A percentile compares a stretch with the other conserved stretches of the same genome.
Conservation (phyloP, 2,113 vertebrate species). For the Saguinus midas region DNA sequence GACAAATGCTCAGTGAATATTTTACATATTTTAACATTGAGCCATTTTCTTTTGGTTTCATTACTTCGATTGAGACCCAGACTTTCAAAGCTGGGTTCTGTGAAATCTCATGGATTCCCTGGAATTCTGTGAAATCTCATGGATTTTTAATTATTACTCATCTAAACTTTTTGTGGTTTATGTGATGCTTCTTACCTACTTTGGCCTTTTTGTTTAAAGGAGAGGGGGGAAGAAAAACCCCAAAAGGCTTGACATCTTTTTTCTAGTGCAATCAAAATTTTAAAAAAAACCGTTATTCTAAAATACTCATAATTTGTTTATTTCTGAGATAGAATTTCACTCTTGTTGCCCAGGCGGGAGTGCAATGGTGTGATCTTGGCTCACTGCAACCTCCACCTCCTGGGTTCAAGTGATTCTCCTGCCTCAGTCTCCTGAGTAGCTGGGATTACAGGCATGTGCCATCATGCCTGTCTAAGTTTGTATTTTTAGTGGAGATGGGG, state of each 20-base stretch:
- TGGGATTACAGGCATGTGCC: not conserved
- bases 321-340: not conserved
- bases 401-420: not conserved
- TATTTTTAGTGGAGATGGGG: not conserved
- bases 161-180: not conserved
- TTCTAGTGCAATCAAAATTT: not conserved
- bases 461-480: not conserved
- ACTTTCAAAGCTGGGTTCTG: slow-evolving; percentile 34
- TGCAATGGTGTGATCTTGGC: not conserved
- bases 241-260: not conserved
- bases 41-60: not conserved
- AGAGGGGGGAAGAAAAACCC: not conserved
- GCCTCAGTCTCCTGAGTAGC: not conserved
- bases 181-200: not conserved
- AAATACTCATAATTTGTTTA: too few species aligned
- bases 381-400: not conserved
- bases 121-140: slow-evolving; percentile 17
- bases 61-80: slow-evolving; percentile 9
- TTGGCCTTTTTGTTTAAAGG: not conserved
- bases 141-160: not conserved
- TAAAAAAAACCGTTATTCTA: not conserved
- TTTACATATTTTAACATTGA: not conserved
- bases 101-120: slow-evolving; percentile 1
- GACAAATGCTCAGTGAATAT: not conserved
- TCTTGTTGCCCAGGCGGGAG: not conserved